Percentiles rank a stretch among this genome's conserved stretches.
phyloP scores from a whole-genome alignment of 2,113 vertebrate genomes.

The Antigone vipio region DNA sequence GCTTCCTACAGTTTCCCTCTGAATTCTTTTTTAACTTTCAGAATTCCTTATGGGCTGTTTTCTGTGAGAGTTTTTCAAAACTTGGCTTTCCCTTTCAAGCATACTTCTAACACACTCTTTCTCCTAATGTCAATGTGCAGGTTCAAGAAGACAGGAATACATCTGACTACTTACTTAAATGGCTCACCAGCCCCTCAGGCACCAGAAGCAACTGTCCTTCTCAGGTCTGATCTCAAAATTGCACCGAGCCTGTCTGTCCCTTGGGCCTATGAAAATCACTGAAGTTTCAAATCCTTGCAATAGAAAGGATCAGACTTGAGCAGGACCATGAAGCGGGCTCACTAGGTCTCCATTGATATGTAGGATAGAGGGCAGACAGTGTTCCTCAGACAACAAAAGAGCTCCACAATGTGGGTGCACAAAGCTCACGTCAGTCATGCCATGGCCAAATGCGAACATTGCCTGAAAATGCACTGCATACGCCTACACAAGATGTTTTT shows the following conservation, averaged over 20 bases:
- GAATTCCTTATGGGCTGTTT: background rate
- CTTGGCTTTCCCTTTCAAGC: background rate
- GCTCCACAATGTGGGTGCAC: background rate
- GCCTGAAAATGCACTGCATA: background rate
- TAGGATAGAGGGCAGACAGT: background rate
- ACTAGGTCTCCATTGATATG: background rate
- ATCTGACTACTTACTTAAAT: conserved; percentile 16
- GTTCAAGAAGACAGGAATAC: conserved; percentile 11
- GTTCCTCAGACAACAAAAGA: background rate
- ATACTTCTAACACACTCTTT: background rate
- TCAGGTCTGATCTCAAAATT: conserved; percentile 5
- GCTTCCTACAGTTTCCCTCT: background rate
- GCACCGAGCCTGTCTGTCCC: background rate
- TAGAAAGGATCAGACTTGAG: background rate
- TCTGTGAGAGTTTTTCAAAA: background rate
- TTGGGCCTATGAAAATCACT: background rate
- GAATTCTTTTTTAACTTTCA: background rate
- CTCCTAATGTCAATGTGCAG: background rate
- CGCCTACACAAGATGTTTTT: background rate
- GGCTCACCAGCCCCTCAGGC: background rate
- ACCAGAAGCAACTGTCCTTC: background rate
- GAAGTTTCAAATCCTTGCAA: background rate
- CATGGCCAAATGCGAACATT: background rate
- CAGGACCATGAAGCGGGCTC: background rate
- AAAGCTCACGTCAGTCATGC: background rate